A percentile compares a stretch with the other conserved stretches of the same genome.
phyloP scores from a whole-genome alignment of 2,888 invertebrate genomes.

The Acleris laterana region DNA sequence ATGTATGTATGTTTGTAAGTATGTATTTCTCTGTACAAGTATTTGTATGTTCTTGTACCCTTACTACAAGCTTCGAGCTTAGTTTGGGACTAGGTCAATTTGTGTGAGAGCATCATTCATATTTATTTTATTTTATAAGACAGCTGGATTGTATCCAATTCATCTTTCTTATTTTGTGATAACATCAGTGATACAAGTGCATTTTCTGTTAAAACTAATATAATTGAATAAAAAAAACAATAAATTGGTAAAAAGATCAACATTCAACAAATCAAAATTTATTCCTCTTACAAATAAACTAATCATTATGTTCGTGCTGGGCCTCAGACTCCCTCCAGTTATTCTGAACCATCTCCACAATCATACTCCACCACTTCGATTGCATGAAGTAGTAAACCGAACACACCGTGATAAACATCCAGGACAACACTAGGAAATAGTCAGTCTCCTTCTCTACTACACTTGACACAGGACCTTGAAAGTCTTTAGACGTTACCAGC shows the following conservation, averaged over 20 bases:
- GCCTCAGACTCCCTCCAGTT: conserved; percentile 95
- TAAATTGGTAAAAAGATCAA: neutral
- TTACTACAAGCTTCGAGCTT: too few species aligned
- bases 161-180: too few species aligned
- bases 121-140: too few species aligned
- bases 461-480: conserved; percentile 91
- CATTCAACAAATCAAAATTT: conserved; percentile 36
- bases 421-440: conserved; percentile 91
- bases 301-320: conserved; percentile 91
- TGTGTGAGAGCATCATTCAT: too few species aligned
- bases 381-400: conserved; percentile 90
- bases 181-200: too few species aligned
- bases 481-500: conserved; percentile 89
- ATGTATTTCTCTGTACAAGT: too few species aligned
- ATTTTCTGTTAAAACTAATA: too few species aligned
- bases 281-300: conserved; percentile 41
- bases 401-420: conserved; percentile 92
- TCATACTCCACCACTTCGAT: conserved; percentile 90
- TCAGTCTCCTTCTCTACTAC: conserved; percentile 91
- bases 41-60: too few species aligned
- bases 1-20: too few species aligned
- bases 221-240: neutral
- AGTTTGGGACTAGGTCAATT: too few species aligned
- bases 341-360: conserved; percentile 92
- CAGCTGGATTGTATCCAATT: too few species aligned